phyloP scores from a whole-genome alignment of 92 coral and sea anemone genomes.

The Epizoanthus scotinus region DNA sequence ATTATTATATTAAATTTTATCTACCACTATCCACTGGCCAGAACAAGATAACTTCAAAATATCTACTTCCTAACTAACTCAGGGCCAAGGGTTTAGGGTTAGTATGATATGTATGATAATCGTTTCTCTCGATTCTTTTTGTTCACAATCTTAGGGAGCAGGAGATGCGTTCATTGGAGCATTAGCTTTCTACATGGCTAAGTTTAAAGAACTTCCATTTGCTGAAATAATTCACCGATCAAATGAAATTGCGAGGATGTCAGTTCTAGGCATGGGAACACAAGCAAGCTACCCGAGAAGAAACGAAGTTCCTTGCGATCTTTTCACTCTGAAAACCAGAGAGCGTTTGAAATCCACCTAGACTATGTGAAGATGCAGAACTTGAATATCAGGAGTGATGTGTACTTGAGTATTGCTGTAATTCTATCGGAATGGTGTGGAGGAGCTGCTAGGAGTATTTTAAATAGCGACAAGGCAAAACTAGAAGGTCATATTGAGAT shows the following conservation, averaged over 20 bases:
- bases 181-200: constrained; percentile 89
- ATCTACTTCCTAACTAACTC: no score
- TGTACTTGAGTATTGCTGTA: constrained; percentile 1
- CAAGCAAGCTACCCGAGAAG: constrained; percentile 90
- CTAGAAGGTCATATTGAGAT: no score
- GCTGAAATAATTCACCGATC: constrained; percentile 92
- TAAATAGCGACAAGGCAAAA: no score
- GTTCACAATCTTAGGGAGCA: constrained; percentile 76
- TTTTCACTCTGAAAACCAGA: constrained; percentile 62
- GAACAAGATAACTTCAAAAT: no score
- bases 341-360: constrained; percentile 38
- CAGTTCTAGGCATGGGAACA: constrained; percentile 89
- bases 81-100: no score
- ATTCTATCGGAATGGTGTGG: neutral
- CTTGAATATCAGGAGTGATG: neutral
- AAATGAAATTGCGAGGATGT: constrained; percentile 87
- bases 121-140: neutral
- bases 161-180: constrained; percentile 99
- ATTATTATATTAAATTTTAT: no score
- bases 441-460: neutral
- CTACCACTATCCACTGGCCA: no score
- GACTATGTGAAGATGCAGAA: neutral
- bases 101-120: no score
- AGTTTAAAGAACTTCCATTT: constrained; percentile 87
- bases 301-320: constrained; percentile 74